Conservation (phyloP, 2,888 invertebrate species). For the Anorthoa munda region DNA sequence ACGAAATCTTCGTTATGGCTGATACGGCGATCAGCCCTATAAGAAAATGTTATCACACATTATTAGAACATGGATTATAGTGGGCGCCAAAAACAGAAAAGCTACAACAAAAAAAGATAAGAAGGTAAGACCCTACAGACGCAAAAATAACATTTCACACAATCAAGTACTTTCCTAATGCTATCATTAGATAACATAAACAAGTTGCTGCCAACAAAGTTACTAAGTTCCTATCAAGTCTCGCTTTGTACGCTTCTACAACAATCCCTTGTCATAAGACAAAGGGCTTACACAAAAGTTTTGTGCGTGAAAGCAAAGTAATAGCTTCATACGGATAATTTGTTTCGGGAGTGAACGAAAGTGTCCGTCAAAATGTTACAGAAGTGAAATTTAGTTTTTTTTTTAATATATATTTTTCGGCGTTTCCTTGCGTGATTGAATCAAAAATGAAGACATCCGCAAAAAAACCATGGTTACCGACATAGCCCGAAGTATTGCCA, state of each 20-base stretch:
- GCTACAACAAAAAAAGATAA: neutral
- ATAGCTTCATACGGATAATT: constrained; percentile 26
- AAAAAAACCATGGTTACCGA: too few species aligned
- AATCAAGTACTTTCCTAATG: constrained; percentile 21
- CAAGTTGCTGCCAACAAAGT: constrained; percentile 52
- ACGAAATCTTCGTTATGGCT: too few species aligned
- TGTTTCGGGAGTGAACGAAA: constrained; percentile 4
- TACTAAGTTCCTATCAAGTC: constrained; percentile 48
- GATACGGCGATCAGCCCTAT: neutral
- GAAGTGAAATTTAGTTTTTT: neutral
- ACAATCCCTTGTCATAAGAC: constrained; percentile 47
- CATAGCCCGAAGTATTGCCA: too few species aligned
- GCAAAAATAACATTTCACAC: neutral
- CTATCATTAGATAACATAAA: constrained; percentile 39
- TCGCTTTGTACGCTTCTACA: constrained; percentile 39
- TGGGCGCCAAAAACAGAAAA: neutral
- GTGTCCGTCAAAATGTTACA: neutral
- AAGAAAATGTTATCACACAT: too few species aligned
- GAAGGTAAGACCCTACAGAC: neutral
- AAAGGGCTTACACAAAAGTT: constrained; percentile 58
- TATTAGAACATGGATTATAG: neutral
- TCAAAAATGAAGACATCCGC: too few species aligned
- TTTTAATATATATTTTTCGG: too few species aligned
- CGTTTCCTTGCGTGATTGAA: too few species aligned
- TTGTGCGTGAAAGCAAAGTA: constrained; percentile 45